Evolutionary conservation across 1,140 invertebrate genomes (phyloP).

Genomic region (Pogonognathellus flavescens): DNA sequence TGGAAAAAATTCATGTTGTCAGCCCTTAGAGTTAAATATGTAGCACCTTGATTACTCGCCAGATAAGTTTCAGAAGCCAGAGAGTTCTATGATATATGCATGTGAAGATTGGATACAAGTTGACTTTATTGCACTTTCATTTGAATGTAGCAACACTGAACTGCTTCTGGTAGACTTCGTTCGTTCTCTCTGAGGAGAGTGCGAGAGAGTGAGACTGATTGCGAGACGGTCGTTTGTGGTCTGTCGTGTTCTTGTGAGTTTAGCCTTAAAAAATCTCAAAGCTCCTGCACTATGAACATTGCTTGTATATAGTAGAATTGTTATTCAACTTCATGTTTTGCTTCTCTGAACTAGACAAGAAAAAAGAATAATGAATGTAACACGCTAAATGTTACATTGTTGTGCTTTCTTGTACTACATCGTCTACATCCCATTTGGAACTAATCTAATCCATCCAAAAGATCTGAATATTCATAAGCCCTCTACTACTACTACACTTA

Average conservation of each 20-base stretch:
- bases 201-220: not conserved
- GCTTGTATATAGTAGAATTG: no score
- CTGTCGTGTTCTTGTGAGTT: no score
- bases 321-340: no score
- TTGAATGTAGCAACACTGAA: not conserved
- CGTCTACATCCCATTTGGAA: slow-evolving; percentile 5
- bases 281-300: no score
- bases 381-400: no score
- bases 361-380: no score
- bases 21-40: slow-evolving; percentile 26
- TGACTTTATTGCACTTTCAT: slow-evolving; percentile 6
- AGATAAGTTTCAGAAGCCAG: slow-evolving; percentile 38
- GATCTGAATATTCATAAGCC: slow-evolving; percentile 15
- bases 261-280: no score
- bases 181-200: not conserved
- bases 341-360: no score
- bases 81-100: slow-evolving; percentile 21
- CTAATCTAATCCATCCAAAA: slow-evolving; percentile 24
- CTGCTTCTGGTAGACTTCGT: not conserved
- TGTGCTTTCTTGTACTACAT: slow-evolving; percentile 4
- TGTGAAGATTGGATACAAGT: not conserved
- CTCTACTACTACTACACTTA: no score
- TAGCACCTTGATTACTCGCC: slow-evolving; percentile 38
- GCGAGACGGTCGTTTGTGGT: not conserved
- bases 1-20: slow-evolving; percentile 36